A percentile compares a stretch with the other conserved stretches of the same genome.
Conservation (phyloP, 2,113 vertebrate genomes). For the Microtus ochrogaster region DNA sequence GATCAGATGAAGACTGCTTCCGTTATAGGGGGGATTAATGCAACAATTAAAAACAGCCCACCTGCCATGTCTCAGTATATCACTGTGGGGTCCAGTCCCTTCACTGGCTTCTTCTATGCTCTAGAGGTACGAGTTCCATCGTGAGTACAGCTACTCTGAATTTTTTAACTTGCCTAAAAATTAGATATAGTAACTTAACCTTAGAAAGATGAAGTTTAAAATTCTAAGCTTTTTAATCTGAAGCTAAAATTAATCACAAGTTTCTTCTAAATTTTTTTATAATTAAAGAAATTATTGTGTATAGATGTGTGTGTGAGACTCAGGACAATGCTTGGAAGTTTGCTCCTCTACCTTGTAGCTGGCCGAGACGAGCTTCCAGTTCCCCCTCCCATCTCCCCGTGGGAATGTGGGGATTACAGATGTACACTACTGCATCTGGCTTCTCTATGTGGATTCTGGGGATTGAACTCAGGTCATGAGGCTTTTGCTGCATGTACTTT, state of each 20-base stretch:
- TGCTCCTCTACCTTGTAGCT: neutral
- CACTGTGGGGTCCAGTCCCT: constrained; percentile 95
- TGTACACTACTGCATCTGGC: neutral
- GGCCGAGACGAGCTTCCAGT: neutral
- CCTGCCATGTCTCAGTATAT: constrained; percentile 98
- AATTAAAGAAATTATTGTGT: neutral
- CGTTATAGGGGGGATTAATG: constrained; percentile 95
- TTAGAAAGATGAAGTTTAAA: neutral
- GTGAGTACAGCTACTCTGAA: neutral
- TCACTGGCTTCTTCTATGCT: constrained; percentile 97
- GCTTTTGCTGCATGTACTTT: neutral
- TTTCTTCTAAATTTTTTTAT: constrained; percentile 11
- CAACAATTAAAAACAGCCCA: constrained; percentile 95
- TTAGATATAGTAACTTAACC: neutral
- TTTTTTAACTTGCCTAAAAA: neutral
- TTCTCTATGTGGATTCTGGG: no score
- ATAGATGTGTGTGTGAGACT: neutral
- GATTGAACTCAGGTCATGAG: neutral
- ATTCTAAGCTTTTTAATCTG: neutral
- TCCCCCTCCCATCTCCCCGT: neutral
- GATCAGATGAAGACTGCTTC: constrained; percentile 99
- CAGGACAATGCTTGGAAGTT: neutral
- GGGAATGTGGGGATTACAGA: no score
- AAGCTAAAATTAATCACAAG: neutral
- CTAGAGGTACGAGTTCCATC: constrained; percentile 90